Conservation (phyloP, 37 sponge, comb jelly and placozoan species). For the Halichondria panicea region DNA sequence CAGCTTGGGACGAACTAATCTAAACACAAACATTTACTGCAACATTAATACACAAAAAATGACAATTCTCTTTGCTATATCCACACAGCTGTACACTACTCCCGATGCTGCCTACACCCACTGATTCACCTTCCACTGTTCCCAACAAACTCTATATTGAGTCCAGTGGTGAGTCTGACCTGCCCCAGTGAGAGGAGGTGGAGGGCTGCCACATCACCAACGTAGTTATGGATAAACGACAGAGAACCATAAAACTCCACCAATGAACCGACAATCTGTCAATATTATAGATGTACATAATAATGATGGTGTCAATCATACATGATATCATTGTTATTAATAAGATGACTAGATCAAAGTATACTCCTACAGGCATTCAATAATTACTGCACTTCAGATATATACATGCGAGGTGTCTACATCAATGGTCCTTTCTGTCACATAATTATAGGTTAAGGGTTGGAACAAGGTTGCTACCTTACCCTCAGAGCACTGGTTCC, state of each 20-base stretch:
- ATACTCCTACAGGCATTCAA: too few species aligned
- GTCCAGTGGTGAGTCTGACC: neutral
- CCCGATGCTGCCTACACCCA: too few species aligned
- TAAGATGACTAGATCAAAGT: neutral
- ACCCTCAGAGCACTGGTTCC: conserved; percentile 34
- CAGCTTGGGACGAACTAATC: too few species aligned
- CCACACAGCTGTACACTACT: too few species aligned
- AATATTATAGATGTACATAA: neutral
- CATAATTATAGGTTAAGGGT: too few species aligned
- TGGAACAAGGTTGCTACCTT: too few species aligned
- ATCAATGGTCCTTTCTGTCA: too few species aligned
- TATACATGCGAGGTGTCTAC: too few species aligned
- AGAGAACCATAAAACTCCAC: conserved; percentile 28
- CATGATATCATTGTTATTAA: neutral
- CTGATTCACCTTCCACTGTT: conserved; percentile 47
- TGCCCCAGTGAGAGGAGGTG: conserved; percentile 59
- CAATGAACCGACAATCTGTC: conserved; percentile 34
- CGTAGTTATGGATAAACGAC: conserved; percentile 24
- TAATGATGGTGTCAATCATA: neutral
- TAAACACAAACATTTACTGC: neutral
- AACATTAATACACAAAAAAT: neutral
- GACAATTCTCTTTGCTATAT: too few species aligned
- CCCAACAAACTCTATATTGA: conserved; percentile 22
- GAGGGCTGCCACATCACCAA: conserved; percentile 13
- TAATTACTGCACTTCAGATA: too few species aligned